Base-by-base conservation (phyloP, 2,888 invertebrate species). In the Xestia sexstrigata region DNA sequence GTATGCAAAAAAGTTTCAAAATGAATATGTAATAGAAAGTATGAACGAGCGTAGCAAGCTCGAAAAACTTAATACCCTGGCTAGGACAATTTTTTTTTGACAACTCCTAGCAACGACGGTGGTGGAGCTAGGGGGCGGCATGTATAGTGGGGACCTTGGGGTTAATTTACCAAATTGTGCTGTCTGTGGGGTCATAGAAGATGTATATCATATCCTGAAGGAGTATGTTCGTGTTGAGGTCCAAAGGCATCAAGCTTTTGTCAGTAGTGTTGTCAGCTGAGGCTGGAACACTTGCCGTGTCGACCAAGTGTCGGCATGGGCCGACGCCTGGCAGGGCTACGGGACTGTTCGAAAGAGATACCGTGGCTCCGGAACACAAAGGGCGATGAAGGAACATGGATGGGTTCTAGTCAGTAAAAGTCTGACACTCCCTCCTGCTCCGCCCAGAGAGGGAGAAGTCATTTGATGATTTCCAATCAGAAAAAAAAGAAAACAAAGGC, bases 221-320 rank as follows among this genome's bases (percentile, higher is more conserved):
- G 15, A 42, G 26, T 26, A 23, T 52, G n/a, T n/a, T 39, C 39
- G 2, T n/a, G 20, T n/a, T n/a, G 11, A 17, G n/a, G n/a, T 39
- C 7, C n/a, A 39, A 26, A 39, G 26, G 13, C 26, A 5, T 26
- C n/a, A 39, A 39, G 20, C 5, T 55, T 39, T 55, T 39, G 13
- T 26, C 20, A 15, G 8, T 55, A 5, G 15, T 58, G n/a, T 35
- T 49, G 17, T 65, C 20, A 39, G 17, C 23, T 42, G 15, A 39
- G 23, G 70, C 17, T 39, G 47, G 93, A 97, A 89, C 98, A 98
- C 92, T 98, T 98, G n/a, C 15, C 8, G n/a, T n/a, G n/a, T n/a
- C n/a, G n/a, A n/a, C n/a, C n/a, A n/a, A n/a, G n/a, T n/a, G n/a
- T n/a, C n/a, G n/a, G n/a, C n/a, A n/a, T n/a, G n/a, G n/a, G n/a